Percentiles rank a stretch among this genome's conserved stretches.
These are phyloP conservation scores for Pyrrhia umbra DNA, from an alignment of 2,888 invertebrate species.

Conservation along the genomic window DNA sequence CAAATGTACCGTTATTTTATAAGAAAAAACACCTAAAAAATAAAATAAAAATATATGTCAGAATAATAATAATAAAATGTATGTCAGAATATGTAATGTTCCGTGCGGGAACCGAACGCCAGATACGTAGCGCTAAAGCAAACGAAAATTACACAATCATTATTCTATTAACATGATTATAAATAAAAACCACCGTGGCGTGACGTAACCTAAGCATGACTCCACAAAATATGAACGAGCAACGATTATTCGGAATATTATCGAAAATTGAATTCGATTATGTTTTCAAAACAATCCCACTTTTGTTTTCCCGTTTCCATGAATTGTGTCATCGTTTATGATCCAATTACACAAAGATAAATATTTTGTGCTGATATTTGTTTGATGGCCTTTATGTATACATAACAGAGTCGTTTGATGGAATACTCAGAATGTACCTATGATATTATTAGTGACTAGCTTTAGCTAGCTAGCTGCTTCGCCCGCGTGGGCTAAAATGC, in stretches of 20 bases:
- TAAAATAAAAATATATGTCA: too few species aligned
- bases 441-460: not conserved
- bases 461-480: not conserved
- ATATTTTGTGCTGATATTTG: slow-evolving; percentile 7
- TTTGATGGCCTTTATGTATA: slow-evolving; percentile 7
- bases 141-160: too few species aligned
- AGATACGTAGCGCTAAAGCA: too few species aligned
- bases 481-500: too few species aligned
- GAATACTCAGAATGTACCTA: not conserved
- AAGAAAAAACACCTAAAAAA: too few species aligned
- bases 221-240: slow-evolving; percentile 21
- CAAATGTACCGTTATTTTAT: too few species aligned
- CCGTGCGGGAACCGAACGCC: too few species aligned
- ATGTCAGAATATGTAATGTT: too few species aligned
- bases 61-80: too few species aligned
- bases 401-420: slow-evolving; percentile 6
- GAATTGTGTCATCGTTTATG: slow-evolving; percentile 29
- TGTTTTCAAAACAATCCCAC: slow-evolving; percentile 17
- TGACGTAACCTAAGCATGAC: slow-evolving; percentile 10
- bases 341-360: slow-evolving; percentile 25
- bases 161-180: not conserved
- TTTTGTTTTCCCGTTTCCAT: slow-evolving; percentile 10
- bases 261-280: slow-evolving; percentile 29
- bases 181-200: not conserved
- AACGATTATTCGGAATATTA: slow-evolving; percentile 29